Evolutionary conservation across 2,113 vertebrate genomes (phyloP), one percentile per base, ranked within the genome.

Genomic region (Austrofundulus limnaeus): DNA sequence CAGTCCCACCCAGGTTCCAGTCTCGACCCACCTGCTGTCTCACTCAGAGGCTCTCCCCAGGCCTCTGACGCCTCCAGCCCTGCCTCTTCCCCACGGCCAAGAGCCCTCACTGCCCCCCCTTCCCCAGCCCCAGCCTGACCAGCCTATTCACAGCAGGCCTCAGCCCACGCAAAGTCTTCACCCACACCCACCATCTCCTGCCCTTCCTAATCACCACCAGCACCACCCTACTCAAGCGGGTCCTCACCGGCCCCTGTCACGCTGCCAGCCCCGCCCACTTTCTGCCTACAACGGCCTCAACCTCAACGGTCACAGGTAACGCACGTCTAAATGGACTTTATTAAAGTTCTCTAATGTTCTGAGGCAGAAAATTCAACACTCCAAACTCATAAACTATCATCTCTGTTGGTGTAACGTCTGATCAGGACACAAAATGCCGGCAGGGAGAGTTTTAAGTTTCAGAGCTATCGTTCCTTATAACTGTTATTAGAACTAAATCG

Each of bases 281-380:
- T 95, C 95, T 0, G 91, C 92, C 41, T 98, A 96, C 84, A 95
- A 94, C 93, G 93, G 93, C 84, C 85, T 95, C 50, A 96, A 91
- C 85, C 92, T 98, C 88, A 98, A 96, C 94, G 94, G 96, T 61
- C 88, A 97, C 82, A 98, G 96, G 96, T 98, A 75, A 90, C 4
- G 11, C 46, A 24, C 9, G 31, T 34, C 31, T 34, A 10, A 5
- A 10, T 34, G 31, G 31, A 34, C 31, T 34, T 34, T 34, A 28
- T 3, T 28, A 28, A 34, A 34, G 31, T 9, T 34, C 31, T 34
- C 8, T 34, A 8, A 34, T 34, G 31, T 34, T 34, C 31, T 34
- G 31, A 34, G 10, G 31, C 4, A 34, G 31, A 34, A 34, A 5
- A 10, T 34, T 34, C 31, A 34, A 28, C 7, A 3, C 28, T 28